phyloP scores from a whole-genome alignment of 2,113 vertebrate species.

The Mastomys natalensis region DNA sequence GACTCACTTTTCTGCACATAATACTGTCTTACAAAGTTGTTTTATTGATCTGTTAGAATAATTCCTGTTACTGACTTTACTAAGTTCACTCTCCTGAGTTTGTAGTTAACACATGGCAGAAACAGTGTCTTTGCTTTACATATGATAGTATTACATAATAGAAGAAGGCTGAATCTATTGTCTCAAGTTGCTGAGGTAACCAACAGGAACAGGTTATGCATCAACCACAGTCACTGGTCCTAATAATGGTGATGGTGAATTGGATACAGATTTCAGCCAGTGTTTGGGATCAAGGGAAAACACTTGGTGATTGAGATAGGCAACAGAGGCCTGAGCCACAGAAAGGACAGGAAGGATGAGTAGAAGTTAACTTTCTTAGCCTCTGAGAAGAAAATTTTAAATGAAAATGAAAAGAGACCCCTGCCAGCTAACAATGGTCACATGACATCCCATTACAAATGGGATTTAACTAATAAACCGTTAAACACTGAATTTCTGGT shows the following conservation, averaged over 20 bases:
- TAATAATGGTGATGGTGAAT: background rate
- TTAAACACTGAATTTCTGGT: background rate
- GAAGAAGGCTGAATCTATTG: background rate
- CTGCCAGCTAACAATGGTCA: background rate
- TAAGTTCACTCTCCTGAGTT: background rate
- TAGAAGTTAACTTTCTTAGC: background rate
- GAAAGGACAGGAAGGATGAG: background rate
- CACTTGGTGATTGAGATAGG: background rate
- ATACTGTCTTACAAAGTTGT: background rate
- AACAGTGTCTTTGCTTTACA: background rate
- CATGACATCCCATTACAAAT: background rate
- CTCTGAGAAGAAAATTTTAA: background rate
- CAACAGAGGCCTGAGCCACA: accelerated
- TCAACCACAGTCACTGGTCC: accelerated
- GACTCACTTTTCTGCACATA: background rate
- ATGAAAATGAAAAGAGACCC: background rate
- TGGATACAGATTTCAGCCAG: too few species aligned
- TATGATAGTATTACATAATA: background rate
- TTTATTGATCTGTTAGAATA: background rate
- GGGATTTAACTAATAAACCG: background rate
- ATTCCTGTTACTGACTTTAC: background rate
- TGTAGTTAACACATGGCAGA: too few species aligned
- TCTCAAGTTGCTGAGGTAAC: background rate
- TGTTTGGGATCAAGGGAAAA: background rate
- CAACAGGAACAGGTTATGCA: background rate